These are phyloP conservation scores for Botia almorhae DNA, from an alignment of 2,797 vertebrate species.

Conservation along the genomic window DNA sequence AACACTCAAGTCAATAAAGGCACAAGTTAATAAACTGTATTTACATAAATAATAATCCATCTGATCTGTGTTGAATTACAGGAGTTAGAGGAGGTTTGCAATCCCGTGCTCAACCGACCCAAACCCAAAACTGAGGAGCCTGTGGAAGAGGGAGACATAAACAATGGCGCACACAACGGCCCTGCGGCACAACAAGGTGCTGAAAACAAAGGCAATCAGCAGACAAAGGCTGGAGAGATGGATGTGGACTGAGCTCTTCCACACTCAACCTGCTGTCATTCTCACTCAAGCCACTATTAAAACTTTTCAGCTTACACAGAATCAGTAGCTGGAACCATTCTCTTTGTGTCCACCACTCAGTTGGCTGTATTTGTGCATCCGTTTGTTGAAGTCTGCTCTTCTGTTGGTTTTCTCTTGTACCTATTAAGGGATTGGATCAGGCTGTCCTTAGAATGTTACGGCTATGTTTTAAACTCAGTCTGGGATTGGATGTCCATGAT, in stretches of 20 bases:
- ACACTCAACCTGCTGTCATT: constrained; percentile 56
- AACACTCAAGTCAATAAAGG: too few species aligned
- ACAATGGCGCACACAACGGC: constrained; percentile 81
- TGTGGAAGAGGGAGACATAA: constrained; percentile 78
- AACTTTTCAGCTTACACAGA: constrained; percentile 58
- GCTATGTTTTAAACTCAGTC: constrained; percentile 66
- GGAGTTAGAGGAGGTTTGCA: constrained; percentile 88
- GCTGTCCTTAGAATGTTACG: constrained; percentile 65
- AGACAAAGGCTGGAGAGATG: constrained; percentile 87
- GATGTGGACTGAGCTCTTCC: constrained; percentile 87
- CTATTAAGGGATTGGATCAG: constrained; percentile 49
- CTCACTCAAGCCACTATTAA: constrained; percentile 36
- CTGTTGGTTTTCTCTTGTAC: constrained; percentile 56
- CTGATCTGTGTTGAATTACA: constrained; percentile 58
- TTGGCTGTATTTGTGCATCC: constrained; percentile 63
- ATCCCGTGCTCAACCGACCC: constrained; percentile 84
- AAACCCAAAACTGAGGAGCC: constrained; percentile 84
- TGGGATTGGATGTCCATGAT: constrained; percentile 63
- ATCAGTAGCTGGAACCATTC: constrained; percentile 62
- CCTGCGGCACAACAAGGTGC: constrained; percentile 77
- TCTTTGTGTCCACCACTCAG: constrained; percentile 62
- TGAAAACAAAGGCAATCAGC: constrained; percentile 80
- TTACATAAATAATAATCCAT: background rate
- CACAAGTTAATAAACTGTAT: background rate
- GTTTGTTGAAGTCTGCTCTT: constrained; percentile 61